phyloP scores from a whole-genome alignment of 1,140 invertebrate species.

The Saccostrea cuccullata region DNA sequence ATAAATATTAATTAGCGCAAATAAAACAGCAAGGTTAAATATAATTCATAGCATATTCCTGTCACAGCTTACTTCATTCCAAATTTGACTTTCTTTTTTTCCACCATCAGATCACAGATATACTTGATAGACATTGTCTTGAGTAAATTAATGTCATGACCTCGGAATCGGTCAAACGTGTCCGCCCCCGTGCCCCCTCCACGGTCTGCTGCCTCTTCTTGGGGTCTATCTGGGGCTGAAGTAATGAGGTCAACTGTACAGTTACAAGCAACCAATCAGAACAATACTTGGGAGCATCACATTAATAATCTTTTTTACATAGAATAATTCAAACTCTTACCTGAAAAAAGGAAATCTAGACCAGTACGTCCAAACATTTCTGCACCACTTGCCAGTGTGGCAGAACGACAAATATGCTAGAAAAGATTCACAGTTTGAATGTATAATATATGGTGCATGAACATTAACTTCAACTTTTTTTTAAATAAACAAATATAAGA shows the following conservation, averaged over 20 bases:
- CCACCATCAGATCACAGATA: slow-evolving; percentile 92
- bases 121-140: slow-evolving; percentile 86
- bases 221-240: slow-evolving; percentile 46
- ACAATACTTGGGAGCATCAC: neutral
- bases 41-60: neutral
- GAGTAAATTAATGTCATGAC: slow-evolving; percentile 87
- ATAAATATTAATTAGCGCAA: too few relatives aligned
- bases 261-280: neutral
- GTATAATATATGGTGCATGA: neutral
- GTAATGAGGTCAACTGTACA: neutral
- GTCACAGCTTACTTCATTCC: slow-evolving; percentile 86
- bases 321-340: slow-evolving; percentile 42
- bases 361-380: slow-evolving; percentile 87
- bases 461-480: neutral
- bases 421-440: neutral
- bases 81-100: slow-evolving; percentile 93
- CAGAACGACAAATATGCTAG: slow-evolving; percentile 77
- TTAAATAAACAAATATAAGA: too few relatives aligned
- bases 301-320: neutral
- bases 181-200: slow-evolving; percentile 61
- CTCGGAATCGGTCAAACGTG: slow-evolving; percentile 79
- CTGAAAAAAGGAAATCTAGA: slow-evolving; percentile 80
- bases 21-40: too few relatives aligned
- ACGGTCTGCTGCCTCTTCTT: slow-evolving; percentile 37
- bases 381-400: slow-evolving; percentile 81